Evolutionary conservation across 2,888 invertebrate genomes (phyloP).

Genomic region (Branchipolynoe longqiensis): DNA sequence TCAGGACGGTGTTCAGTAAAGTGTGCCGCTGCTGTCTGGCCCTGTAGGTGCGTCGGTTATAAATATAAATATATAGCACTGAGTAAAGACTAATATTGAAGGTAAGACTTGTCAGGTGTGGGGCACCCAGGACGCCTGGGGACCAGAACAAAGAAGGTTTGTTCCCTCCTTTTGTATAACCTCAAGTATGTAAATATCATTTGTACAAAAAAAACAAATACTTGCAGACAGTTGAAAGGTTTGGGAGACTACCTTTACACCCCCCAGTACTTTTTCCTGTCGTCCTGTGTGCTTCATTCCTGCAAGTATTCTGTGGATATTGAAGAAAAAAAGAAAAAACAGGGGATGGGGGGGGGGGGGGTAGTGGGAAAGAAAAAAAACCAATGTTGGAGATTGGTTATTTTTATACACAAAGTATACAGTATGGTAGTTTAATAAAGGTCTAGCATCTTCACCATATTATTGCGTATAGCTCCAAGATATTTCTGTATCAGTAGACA

Average conservation of each 20-base stretch:
- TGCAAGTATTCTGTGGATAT: not conserved
- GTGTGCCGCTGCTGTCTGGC: no score
- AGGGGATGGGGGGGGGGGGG: no score
- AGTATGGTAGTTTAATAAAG: not conserved
- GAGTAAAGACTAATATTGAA: not conserved
- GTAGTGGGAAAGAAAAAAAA: no score
- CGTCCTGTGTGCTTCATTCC: not conserved
- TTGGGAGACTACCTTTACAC: not conserved
- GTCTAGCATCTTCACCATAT: not conserved
- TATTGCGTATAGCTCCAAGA: slow-evolving; percentile 3
- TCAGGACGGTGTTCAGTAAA: no score
- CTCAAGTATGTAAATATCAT: slow-evolving; percentile 57
- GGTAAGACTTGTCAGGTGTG: not conserved
- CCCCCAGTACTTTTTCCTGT: not conserved
- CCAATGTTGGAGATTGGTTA: slow-evolving; percentile 22
- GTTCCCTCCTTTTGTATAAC: slow-evolving; percentile 31
- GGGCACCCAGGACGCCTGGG: not conserved
- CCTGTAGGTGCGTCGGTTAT: no score
- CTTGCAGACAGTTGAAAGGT: slow-evolving; percentile 50
- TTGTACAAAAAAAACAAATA: slow-evolving; percentile 50
- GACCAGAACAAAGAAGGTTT: not conserved
- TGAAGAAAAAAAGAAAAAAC: no score
- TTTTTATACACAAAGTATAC: slow-evolving; percentile 47
- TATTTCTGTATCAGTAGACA: not conserved
- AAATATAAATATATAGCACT: no score